Base-by-base conservation (phyloP, 2,113 vertebrate genomes). In the Neogobius melanostomus region DNA sequence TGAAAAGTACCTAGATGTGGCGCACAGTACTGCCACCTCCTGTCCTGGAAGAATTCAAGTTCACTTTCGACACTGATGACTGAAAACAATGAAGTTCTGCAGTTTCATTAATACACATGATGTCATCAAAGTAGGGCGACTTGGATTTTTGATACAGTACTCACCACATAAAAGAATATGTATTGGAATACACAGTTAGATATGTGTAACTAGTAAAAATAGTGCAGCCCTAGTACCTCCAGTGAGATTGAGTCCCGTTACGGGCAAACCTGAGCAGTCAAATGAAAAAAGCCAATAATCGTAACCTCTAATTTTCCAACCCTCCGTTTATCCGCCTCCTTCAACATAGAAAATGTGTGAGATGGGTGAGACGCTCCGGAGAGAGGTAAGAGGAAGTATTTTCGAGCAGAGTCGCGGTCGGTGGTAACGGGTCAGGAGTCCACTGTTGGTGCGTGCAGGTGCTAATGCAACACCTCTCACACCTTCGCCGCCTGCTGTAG, bases 401-500 rank as follows among this genome's bases (percentile, higher is more conserved):
- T 56, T 84, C 74, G 69, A 74, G 77, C 75, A 86, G 74, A 80
- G 76, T 88, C 79, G 83, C 82, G 86, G 87, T 79, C 84, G 77
- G 62, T 6, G 64, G 85, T 83, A 82, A 91, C 91, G 91, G 89
- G 92, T 92, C 84, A 92, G 77, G 82, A 68, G 76, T 84, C 77
- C 79, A 82, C 91, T 89, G 89, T 93, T 92, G 81, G 65, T 90
- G 91, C 92, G 88, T 92, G 69, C 87, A 92, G 92, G 93, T 92
- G 93, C 87, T 93, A 93, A 93, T 93, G 91, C 88, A 92, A 93
- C 93, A 93, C 92, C 90, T 93, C 87, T 85, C 88, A 88, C 89
- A 89, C 86, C 72, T 86, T 76, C 69, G 73, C 70, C 62, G n/a
- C 45, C 45, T 60, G 78, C 80, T 71, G 84, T 62, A 42, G 79